Conservation (phyloP, 2,797 vertebrate species). For the Moxostoma hubbsi region DNA sequence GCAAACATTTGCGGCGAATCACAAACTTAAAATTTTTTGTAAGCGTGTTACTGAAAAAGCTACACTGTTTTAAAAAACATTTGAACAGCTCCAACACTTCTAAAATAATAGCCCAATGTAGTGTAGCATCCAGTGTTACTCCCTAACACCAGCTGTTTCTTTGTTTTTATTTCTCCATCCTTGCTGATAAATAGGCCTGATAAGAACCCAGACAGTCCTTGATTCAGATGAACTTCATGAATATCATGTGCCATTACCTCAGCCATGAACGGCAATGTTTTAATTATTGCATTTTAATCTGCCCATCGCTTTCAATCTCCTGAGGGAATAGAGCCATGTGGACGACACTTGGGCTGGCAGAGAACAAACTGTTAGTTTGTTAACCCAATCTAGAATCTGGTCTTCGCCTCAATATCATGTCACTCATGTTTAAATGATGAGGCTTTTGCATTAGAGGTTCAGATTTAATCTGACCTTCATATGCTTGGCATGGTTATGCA, state of each 20-base stretch:
- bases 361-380: constrained; percentile 36
- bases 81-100: too few relatives aligned
- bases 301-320: background rate
- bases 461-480: constrained; percentile 17
- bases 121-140: too few relatives aligned
- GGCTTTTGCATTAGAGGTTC: constrained; percentile 15
- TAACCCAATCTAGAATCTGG: constrained; percentile 1
- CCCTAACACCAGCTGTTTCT: background rate
- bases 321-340: constrained; percentile 25
- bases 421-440: constrained; percentile 26
- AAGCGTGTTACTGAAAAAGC: too few relatives aligned
- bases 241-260: constrained; percentile 16
- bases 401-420: constrained; percentile 16
- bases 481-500: background rate
- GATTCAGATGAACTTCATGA: constrained; percentile 11
- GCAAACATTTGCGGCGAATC: too few relatives aligned
- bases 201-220: background rate
- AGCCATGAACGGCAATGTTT: background rate
- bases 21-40: too few relatives aligned
- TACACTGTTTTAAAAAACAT: too few relatives aligned
- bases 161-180: background rate
- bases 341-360: background rate
- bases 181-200: background rate
- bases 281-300: constrained; percentile 1
- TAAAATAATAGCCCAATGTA: too few relatives aligned